A percentile compares a stretch with the other conserved stretches of the same genome.
phyloP scores from a whole-genome alignment of 1,140 invertebrate species.

The Pseudomyrmex flavicornis region DNA sequence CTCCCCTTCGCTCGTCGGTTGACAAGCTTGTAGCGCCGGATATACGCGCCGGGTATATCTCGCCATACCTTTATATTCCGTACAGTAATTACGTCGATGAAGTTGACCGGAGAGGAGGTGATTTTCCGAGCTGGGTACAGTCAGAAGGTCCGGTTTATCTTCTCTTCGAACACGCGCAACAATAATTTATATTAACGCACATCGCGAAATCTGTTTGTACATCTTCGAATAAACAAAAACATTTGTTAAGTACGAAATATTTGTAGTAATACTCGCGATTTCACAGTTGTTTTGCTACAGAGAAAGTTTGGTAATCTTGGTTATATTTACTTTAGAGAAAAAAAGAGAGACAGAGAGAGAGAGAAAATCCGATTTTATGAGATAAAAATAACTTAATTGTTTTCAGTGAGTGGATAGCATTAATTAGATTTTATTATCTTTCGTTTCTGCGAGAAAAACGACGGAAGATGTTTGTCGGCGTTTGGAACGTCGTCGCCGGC shows the following conservation, averaged over 20 bases:
- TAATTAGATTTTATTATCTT: not conserved
- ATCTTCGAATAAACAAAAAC: not conserved
- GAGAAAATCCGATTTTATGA: not conserved
- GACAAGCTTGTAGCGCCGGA: slow-evolving; percentile 63
- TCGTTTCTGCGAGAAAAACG: not conserved
- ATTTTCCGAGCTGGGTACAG: slow-evolving; percentile 24
- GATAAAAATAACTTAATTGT: not conserved
- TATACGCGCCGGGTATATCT: slow-evolving; percentile 43
- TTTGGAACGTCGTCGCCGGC: not conserved
- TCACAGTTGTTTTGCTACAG: not conserved
- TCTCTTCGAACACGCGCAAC: slow-evolving; percentile 10
- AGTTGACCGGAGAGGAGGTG: slow-evolving; percentile 2
- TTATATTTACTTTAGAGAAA: too few species aligned
- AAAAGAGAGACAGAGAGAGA: too few species aligned
- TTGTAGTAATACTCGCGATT: not conserved
- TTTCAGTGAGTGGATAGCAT: not conserved
- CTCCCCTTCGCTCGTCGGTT: slow-evolving; percentile 8
- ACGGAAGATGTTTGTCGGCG: slow-evolving; percentile 15
- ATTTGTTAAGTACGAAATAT: not conserved
- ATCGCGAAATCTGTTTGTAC: not conserved
- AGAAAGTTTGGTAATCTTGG: too few species aligned
- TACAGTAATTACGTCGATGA: slow-evolving; percentile 77
- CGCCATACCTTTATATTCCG: slow-evolving; percentile 64
- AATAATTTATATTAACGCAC: not conserved
- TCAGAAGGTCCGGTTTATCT: slow-evolving; percentile 67